Evolutionary conservation across 2,797 vertebrate species (phyloP), one percentile per base, ranked within the genome.

Genomic region (Hybognathus amarus): DNA sequence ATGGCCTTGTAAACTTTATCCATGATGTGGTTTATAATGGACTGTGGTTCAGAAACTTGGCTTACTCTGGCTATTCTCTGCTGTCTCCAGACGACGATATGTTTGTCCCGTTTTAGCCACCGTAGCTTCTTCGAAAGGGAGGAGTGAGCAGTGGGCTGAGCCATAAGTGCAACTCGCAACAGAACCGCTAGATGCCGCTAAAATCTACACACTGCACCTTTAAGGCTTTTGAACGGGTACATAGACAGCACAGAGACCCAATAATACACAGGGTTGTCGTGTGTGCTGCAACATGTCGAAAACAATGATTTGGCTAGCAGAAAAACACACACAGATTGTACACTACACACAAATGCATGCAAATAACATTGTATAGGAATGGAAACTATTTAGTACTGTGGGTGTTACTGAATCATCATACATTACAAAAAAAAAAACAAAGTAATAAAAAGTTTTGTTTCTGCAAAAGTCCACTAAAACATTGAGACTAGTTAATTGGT

Each of bases 251-350:
- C 9, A 56, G 4, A 36, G 22, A 42, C 11, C 11, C 15, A 30
- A 59, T 42, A 45, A 80, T 42, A 11, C 1, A 24, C 30, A 61
- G 68, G 73, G 73, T 36, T 73, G 40, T n/a, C 40, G 6, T 81
- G 79, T 73, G 15, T 50, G 17, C 13, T 17, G 63, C 52, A 33
- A 24, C 68, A 33, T 63, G 68, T 71, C 20, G n/a, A 71, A 81
- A 63, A 81, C 27, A 50, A 47, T 36, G 27, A 81, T 81, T 73
- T 81, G 79, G 18, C 20, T 81, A 63, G 54, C 68, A 54, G 50
- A 20, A 52, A 8, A 56, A 56, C 8, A 54, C 38, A 59, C 38
- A 61, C 54, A 63, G 4, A 56, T 22, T 59, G 59, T 59, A 24
- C 66, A 70, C 52, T 45, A 42, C 52, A 45, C 54, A 68, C 22